Evolutionary conservation across 2,113 vertebrate species (phyloP).

Genomic region (Thunnus maccoyii): DNA sequence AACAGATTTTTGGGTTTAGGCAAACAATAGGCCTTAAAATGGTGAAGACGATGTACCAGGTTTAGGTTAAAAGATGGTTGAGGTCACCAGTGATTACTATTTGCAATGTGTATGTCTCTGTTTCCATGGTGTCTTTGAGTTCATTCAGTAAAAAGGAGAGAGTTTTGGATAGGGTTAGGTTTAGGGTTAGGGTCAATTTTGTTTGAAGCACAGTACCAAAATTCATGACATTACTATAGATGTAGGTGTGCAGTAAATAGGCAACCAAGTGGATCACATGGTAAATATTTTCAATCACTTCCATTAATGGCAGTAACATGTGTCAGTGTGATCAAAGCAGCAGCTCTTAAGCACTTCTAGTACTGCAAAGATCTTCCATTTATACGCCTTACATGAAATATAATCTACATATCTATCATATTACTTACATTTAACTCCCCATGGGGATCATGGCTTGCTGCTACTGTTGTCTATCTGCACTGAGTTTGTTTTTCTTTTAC

Average conservation of each 20-base stretch:
- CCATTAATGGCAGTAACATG: not conserved
- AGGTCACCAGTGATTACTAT: no score
- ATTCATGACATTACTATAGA: not conserved
- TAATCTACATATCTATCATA: slow-evolving; percentile 26
- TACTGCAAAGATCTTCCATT: not conserved
- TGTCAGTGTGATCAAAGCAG: not conserved
- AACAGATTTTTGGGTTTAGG: no score
- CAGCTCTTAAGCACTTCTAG: not conserved
- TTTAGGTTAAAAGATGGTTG: no score
- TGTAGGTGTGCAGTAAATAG: not conserved
- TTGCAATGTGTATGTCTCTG: no score
- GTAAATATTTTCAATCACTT: not conserved
- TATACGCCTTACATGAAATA: not conserved
- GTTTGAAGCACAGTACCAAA: no score
- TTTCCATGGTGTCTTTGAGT: no score
- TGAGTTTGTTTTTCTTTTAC: slow-evolving; percentile 30
- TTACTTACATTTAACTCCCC: slow-evolving; percentile 7
- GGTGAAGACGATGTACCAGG: no score
- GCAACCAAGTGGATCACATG: not conserved
- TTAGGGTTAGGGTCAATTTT: no score
- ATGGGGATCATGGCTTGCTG: not conserved
- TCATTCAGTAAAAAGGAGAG: no score
- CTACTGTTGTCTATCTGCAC: not conserved
- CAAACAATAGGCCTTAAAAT: no score
- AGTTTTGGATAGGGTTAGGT: no score